Percentiles rank a stretch among this genome's conserved stretches.
phyloP scores from a whole-genome alignment of 2,888 invertebrate species.

The Nebria salina region DNA sequence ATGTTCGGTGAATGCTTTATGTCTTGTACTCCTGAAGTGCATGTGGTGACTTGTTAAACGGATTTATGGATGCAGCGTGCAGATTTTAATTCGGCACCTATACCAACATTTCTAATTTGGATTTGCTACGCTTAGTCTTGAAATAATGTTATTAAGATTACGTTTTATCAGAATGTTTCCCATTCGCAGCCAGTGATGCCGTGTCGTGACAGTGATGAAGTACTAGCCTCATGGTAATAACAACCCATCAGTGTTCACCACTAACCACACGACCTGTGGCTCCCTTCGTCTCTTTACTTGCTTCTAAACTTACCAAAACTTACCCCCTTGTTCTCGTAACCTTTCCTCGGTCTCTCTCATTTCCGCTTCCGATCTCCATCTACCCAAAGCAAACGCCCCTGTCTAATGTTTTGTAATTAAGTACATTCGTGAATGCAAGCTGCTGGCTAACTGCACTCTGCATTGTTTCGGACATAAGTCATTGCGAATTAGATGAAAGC shows the following conservation, averaged over 20 bases:
- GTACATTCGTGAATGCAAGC: not conserved
- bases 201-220: not conserved
- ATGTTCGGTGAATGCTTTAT: no score
- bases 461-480: not conserved
- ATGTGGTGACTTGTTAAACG: no score
- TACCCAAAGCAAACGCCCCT: not conserved
- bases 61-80: no score
- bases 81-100: no score
- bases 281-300: not conserved
- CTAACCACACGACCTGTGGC: not conserved
- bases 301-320: not conserved
- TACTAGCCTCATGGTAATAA: not conserved
- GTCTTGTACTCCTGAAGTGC: no score
- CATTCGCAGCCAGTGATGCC: not conserved
- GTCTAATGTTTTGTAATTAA: constrained; percentile 1
- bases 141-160: constrained; percentile 36
- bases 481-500: not conserved
- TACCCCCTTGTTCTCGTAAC: not conserved
- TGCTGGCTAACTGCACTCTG: not conserved
- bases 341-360: not conserved
- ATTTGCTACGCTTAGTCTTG: no score
- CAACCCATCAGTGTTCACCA: not conserved
- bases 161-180: constrained; percentile 38
- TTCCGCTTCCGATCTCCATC: not conserved
- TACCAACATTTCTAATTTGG: no score